Base-by-base conservation (phyloP, 2,113 vertebrate genomes). In the Cyanistes caeruleus region DNA sequence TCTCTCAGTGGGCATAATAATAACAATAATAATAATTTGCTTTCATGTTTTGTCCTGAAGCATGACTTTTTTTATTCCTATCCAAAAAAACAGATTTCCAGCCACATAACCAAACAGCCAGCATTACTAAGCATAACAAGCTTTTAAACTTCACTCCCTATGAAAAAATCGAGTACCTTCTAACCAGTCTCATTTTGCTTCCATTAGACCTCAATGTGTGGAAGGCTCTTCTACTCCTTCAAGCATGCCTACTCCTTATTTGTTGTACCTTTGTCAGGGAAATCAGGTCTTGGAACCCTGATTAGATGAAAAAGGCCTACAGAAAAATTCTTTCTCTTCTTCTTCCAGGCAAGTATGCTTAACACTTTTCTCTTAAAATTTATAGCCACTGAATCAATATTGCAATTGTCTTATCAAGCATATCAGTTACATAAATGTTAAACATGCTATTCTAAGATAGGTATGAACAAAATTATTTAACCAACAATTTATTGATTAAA, bases 41-140 rank as follows among this genome's bases (percentile, higher is more conserved):
- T 95, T 95, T 94, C 62, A 95, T 94, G 92, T 90, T 93, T 90
- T 96, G 82, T 96, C 93, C 90, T 88, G 94, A 89, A 95, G 95
- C 90, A 77, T 84, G 52, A 84, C 87, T 94, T 97, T 68, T 43
- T 94, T 96, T 62, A 96, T 52, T 74, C 28, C 51, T 33, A 91
- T 84, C 80, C 80, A 95, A 87, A 92, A 92, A 74, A 52, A 0
- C 37, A 96, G 58, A 87, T 90, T 90, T 92, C 72, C 74, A 95
- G 87, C 83, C 79, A 51, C 93, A 86, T 67, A 94, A 82, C 69
- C 64, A 90, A 95, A 97, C 0, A 76, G 73, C 87, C 89, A 70
- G 67, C 81, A 84, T 93, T 92, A 70, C 68, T 70, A 95, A 94
- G 77, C 51, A 68, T 27, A 95, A 94, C 39, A 93, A 78, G 77